These are phyloP conservation scores for Fopius arisanus DNA, from an alignment of 1,140 invertebrate genomes.

Conservation along the genomic window DNA sequence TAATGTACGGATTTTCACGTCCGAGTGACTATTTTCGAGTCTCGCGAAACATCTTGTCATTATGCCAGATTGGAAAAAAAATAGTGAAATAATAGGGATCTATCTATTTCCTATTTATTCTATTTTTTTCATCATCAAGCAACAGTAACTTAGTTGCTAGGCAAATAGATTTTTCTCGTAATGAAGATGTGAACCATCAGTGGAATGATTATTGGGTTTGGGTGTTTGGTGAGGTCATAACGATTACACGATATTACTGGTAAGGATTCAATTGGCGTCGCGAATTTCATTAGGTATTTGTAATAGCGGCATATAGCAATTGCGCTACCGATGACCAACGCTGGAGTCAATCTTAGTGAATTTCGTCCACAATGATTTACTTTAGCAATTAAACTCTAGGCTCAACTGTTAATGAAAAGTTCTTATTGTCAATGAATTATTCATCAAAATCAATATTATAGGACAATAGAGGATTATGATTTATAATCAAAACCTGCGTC, in stretches of 20 bases:
- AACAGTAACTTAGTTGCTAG: too few relatives aligned
- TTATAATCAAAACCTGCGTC: too few relatives aligned
- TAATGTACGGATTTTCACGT: conserved; percentile 6
- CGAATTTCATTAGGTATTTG: background rate
- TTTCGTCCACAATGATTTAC: too few relatives aligned
- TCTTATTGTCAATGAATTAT: too few relatives aligned
- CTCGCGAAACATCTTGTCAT: background rate
- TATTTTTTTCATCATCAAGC: background rate
- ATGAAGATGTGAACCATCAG: too few relatives aligned
- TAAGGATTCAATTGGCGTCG: conserved; percentile 8
- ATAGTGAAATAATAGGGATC: background rate
- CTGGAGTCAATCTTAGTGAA: too few relatives aligned
- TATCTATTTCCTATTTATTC: conserved; percentile 23
- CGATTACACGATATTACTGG: background rate
- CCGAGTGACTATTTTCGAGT: conserved; percentile 32
- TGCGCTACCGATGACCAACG: background rate
- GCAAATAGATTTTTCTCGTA: too few relatives aligned
- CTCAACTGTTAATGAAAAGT: too few relatives aligned
- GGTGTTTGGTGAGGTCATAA: background rate
- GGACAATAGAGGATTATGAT: too few relatives aligned
- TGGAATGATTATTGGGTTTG: background rate
- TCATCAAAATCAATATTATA: too few relatives aligned
- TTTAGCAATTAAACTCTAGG: too few relatives aligned
- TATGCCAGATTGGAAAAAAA: background rate
- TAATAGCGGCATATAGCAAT: background rate